Evolutionary conservation across 2,113 vertebrate genomes (phyloP).

Genomic region (Pelecanus crispus): DNA sequence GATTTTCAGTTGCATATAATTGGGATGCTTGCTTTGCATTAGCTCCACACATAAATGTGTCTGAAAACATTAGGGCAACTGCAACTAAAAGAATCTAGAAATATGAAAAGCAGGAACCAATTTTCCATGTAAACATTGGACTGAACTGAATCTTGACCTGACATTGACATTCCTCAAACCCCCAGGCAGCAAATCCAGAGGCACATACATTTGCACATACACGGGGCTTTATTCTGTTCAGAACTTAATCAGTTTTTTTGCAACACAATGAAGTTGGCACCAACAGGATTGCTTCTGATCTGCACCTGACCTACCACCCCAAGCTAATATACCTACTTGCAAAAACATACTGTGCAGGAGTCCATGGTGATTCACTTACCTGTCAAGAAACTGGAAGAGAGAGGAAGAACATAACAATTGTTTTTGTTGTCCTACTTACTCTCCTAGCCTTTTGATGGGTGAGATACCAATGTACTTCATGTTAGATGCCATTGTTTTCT

Average conservation of each 20-base stretch:
- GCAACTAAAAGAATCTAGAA: neutral
- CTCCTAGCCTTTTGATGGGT: neutral
- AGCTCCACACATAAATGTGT: neutral
- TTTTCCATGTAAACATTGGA: neutral
- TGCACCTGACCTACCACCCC: neutral
- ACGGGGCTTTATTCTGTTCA: neutral
- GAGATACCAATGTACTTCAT: neutral
- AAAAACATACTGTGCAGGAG: neutral
- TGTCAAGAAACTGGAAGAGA: neutral
- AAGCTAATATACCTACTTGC: neutral
- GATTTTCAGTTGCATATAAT: neutral
- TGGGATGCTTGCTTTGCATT: neutral
- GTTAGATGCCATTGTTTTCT: neutral
- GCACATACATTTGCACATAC: neutral
- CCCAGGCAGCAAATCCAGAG: neutral
- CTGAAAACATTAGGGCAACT: neutral
- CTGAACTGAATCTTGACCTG: neutral
- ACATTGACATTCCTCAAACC: neutral
- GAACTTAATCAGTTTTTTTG: neutral
- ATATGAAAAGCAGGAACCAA: neutral
- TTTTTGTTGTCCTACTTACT: neutral
- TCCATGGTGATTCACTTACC: neutral
- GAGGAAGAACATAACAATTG: neutral
- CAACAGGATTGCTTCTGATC: neutral
- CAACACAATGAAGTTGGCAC: neutral